These are phyloP conservation scores for Lemur catta DNA, from an alignment of 2,797 vertebrate genomes.

Conservation along the genomic window DNA sequence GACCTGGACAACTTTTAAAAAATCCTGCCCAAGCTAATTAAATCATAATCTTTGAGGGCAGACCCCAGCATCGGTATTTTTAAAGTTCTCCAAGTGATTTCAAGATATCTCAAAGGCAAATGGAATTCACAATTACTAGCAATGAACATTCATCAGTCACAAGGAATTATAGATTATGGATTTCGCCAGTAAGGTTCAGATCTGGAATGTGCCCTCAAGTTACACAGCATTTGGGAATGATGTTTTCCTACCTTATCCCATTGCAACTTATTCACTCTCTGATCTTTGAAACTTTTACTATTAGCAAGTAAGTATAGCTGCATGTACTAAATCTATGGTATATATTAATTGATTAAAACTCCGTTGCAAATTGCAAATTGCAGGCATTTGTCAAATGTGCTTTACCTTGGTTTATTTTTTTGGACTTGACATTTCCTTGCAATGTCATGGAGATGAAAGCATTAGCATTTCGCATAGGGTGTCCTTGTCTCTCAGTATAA, in stretches of 20 bases:
- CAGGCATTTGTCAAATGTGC: not conserved
- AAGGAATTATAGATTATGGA: not conserved
- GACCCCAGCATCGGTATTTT: not conserved
- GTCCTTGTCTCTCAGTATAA: constrained; percentile 71
- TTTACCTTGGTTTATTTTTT: constrained; percentile 28
- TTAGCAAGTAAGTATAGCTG: not conserved
- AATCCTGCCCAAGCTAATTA: not conserved
- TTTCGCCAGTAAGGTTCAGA: not conserved
- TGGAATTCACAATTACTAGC: not conserved
- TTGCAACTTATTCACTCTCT: not conserved
- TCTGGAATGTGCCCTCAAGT: not conserved
- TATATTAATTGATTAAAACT: not conserved
- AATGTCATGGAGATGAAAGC: constrained; percentile 54
- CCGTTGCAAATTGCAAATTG: not conserved
- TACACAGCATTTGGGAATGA: not conserved
- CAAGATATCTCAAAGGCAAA: not conserved
- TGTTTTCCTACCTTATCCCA: not conserved
- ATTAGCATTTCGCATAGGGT: constrained; percentile 58
- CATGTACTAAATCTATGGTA: not conserved
- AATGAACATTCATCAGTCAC: not conserved
- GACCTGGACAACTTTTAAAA: not conserved
- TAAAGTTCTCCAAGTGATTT: not conserved
- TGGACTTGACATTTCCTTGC: constrained; percentile 62
- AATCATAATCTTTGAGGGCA: not conserved
- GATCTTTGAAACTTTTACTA: not conserved